These are phyloP conservation scores for Mesorhabditis sp. DNA, from an alignment of 2,888 invertebrate species.

Conservation along the genomic window DNA sequence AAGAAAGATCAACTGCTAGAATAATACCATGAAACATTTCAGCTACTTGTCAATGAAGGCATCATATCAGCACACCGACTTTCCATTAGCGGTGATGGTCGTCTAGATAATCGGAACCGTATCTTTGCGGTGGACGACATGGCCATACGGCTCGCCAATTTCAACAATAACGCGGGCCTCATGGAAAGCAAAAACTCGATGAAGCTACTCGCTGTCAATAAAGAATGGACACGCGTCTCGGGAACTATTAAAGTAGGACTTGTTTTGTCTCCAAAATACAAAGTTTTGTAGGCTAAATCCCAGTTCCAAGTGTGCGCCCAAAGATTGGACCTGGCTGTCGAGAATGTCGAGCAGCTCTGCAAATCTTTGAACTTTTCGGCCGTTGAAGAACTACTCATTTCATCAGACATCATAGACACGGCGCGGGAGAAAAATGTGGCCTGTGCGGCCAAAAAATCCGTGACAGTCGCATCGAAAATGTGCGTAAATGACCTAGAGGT, in stretches of 20 bases:
- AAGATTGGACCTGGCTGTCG: slow-evolving; percentile 8
- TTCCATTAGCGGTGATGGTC: slow-evolving; percentile 12
- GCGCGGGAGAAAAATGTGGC: slow-evolving; percentile 30
- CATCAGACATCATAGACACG: slow-evolving; percentile 32
- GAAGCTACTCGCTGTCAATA: slow-evolving; percentile 29
- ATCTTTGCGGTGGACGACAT: slow-evolving; percentile 35
- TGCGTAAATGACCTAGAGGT: slow-evolving; percentile 20
- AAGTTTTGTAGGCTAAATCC: background rate
- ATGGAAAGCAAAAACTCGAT: slow-evolving; percentile 37
- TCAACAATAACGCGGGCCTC: slow-evolving; percentile 35
- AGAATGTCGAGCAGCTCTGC: slow-evolving; percentile 18
- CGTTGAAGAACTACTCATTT: slow-evolving; percentile 30
- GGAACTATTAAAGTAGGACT: slow-evolving; percentile 26
- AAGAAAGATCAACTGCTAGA: too few species aligned
- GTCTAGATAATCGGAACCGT: slow-evolving; percentile 32
- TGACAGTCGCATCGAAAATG: too few species aligned
- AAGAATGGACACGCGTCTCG: slow-evolving; percentile 35
- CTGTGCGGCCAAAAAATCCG: slow-evolving; percentile 28
- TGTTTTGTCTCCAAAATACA: background rate
- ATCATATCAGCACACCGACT: slow-evolving; percentile 22
- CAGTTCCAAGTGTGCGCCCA: background rate
- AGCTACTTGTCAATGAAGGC: slow-evolving; percentile 31
- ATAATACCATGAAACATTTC: too few species aligned
- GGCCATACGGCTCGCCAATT: slow-evolving; percentile 34
- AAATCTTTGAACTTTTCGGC: slow-evolving; percentile 33